A percentile compares a stretch with the other conserved stretches of the same genome.
Evolutionary conservation across 2,888 invertebrate genomes (phyloP).

Genomic region (Torymus aiolomorphi): DNA sequence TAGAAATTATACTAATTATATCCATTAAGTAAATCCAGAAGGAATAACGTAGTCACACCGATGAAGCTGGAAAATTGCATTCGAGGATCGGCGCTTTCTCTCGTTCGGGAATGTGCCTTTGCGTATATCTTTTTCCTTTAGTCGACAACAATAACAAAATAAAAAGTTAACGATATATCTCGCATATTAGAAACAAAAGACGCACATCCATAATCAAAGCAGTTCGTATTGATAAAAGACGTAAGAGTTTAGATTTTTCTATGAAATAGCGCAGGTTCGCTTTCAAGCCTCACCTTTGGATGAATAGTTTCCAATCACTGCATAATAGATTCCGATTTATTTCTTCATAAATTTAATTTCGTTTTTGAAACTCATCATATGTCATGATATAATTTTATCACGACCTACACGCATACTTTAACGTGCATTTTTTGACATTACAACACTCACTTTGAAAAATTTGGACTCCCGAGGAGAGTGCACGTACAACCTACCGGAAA

Average conservation of each 20-base stretch:
- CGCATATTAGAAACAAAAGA: constrained; percentile 25
- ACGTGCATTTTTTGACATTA: too few relatives aligned
- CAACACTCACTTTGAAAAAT: too few relatives aligned
- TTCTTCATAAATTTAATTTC: neutral
- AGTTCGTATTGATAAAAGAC: constrained; percentile 13
- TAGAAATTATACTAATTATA: too few relatives aligned
- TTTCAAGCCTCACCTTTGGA: too few relatives aligned
- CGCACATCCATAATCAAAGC: constrained; percentile 55
- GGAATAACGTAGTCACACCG: neutral
- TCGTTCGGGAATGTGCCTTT: constrained; percentile 61
- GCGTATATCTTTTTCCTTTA: constrained; percentile 37
- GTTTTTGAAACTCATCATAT: too few relatives aligned
- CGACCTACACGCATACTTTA: too few relatives aligned
- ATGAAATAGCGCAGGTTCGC: constrained; percentile 43
- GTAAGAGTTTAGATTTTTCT: constrained; percentile 50
- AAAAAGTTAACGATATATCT: constrained; percentile 14
- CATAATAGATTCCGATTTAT: neutral
- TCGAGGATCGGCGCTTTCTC: constrained; percentile 45
- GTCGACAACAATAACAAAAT: constrained; percentile 10
- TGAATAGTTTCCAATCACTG: too few relatives aligned
- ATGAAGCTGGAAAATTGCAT: constrained; percentile 3
- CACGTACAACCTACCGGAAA: too few relatives aligned
- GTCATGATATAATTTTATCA: too few relatives aligned
- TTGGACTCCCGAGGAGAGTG: too few relatives aligned
- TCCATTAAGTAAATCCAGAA: too few relatives aligned